phyloP scores from a whole-genome alignment of 2,797 vertebrate species.

The Tachyglossus aculeatus region DNA sequence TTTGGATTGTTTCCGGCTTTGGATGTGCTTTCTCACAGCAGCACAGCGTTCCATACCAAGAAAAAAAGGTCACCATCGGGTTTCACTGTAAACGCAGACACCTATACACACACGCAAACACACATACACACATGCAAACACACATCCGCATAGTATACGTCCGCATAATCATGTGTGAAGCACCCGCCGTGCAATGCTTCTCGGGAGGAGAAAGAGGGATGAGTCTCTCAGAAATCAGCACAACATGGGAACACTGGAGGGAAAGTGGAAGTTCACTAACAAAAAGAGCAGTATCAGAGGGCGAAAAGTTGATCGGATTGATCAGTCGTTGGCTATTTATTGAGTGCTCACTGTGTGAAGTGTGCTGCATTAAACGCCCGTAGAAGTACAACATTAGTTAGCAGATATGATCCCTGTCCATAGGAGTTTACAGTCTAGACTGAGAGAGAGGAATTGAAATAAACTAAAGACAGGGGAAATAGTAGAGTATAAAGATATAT shows the following conservation, averaged over 20 bases:
- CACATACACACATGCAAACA: background rate
- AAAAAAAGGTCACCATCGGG: conserved; percentile 1
- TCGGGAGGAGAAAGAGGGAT: conserved; percentile 38
- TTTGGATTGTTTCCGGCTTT: conserved; percentile 49
- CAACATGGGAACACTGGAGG: conserved; percentile 40
- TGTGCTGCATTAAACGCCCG: too few species aligned
- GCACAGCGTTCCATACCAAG: conserved; percentile 15
- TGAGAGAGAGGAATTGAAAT: too few species aligned
- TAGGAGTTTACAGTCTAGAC: too few species aligned
- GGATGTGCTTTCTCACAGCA: conserved; percentile 36
- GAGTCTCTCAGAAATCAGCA: conserved; percentile 16
- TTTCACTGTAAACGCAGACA: background rate
- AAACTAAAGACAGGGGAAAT: too few species aligned
- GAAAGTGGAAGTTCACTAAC: conserved; percentile 26
- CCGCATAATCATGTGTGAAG: too few species aligned
- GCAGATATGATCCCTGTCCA: too few species aligned
- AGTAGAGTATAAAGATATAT: too few species aligned
- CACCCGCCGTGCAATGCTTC: conserved; percentile 28
- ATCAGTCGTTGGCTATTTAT: too few species aligned
- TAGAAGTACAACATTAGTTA: too few species aligned
- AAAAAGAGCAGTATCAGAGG: conserved; percentile 5
- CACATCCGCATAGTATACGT: too few species aligned
- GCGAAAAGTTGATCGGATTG: too few species aligned
- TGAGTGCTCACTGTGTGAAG: too few species aligned
- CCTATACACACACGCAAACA: background rate